A percentile compares a stretch with the other conserved stretches of the same genome.
These are phyloP conservation scores for Sternotherus odoratus DNA, from an alignment of 2,797 vertebrate genomes.

Conservation along the genomic window DNA sequence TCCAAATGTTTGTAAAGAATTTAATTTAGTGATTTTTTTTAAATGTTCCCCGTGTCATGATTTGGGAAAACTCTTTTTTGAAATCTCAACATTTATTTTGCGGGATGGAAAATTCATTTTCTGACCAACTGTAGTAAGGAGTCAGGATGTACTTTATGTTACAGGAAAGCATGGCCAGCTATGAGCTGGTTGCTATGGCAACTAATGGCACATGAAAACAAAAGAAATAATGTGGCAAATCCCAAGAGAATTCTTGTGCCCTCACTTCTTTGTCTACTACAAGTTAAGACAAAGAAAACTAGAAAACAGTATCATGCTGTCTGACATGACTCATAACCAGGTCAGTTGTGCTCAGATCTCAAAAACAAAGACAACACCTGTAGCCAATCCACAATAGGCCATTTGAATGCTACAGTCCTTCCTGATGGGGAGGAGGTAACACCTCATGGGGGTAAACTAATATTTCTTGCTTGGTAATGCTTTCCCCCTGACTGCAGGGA, in stretches of 20 bases:
- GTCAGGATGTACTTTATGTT: background rate
- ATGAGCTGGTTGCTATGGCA: rapidly evolving
- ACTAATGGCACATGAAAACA: background rate
- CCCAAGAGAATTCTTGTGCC: background rate
- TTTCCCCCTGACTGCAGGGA: background rate
- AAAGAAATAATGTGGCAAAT: background rate
- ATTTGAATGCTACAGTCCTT: background rate
- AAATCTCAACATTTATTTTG: background rate
- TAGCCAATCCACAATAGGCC: background rate
- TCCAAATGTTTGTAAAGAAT: background rate
- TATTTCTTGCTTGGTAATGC: background rate
- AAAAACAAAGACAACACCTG: background rate
- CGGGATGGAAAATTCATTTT: background rate
- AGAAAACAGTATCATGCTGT: background rate
- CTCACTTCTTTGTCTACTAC: background rate
- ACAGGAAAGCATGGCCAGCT: background rate
- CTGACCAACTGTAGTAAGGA: background rate
- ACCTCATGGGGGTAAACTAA: background rate
- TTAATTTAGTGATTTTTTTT: background rate
- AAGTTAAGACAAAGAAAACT: background rate
- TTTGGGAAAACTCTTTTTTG: background rate
- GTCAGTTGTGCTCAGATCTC: background rate
- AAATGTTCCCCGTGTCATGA: background rate
- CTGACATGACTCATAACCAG: background rate
- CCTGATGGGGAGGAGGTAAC: background rate